Base-by-base conservation (phyloP, 2,113 vertebrate species). In the Prolemur simus region DNA sequence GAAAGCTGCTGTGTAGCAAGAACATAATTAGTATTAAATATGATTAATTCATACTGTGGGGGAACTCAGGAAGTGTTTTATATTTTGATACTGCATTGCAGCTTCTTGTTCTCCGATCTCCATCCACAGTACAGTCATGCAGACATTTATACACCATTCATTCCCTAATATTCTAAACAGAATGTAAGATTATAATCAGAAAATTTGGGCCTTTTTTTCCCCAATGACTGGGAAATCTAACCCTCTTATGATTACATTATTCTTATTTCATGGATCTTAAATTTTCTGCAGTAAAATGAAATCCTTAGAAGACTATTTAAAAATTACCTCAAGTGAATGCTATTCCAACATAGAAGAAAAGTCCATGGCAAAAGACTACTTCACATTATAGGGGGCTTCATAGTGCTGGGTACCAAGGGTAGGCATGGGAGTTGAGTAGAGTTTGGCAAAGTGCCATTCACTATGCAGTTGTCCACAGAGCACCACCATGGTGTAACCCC, bases 1-100 rank as follows among this genome's bases (percentile, higher is more conserved):
- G 97, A 97, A 98, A 98, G 98, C 98, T 95, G 78, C 89, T 98
- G 90, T 95, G 71, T 90, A 98, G 96, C 97, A 98, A 98, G 89
- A 96, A 95, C 96, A 97, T 97, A 98, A 98, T 98, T 98, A 97
- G 94, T 96, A 98, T 98, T 97, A 98, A 98, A 98, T 96, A 97
- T 97, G 97, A 98, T 98, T 98, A 98, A 98, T 98, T 98, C 96
- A 94, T 87, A 97, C 95, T 96, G 94, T 97, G 97, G 97, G 97
- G 98, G 98, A 98, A 98, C 71, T 96, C 85, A 82, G 91, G 97
- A 97, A 97, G 91, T 86, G 89, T 95, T 97, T 93, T 97, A 97
- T 96, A 96, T 96, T 97, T 97, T 96, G 96, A 98, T 87, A 97
- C 84, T 95, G 76, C 71, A 85, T 45, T 91, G 60, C 6, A 25